Evolutionary conservation across 1,140 invertebrate species (phyloP), one percentile per base, ranked within the genome.

Genomic region (Metaphire vulgaris): DNA sequence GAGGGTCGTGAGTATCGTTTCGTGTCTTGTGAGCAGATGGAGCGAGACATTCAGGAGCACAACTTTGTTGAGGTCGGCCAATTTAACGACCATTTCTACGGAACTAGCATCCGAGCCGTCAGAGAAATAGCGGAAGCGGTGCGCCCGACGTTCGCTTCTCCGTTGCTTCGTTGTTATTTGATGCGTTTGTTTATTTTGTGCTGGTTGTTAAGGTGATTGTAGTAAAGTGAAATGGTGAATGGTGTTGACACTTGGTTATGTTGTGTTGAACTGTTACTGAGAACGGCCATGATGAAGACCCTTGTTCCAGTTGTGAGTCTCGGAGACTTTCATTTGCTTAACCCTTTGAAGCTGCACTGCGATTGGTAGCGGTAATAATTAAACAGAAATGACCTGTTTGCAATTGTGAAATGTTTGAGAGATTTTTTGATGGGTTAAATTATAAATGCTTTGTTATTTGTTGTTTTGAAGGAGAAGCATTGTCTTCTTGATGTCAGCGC

Each of bases 31-130:
- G 96, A 98, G 84, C 93, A 99, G 88, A 99, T 99, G 97, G 96
- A 99, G 87, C 89, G 90, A 80, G 97, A 99, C 85, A 99, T 99
- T 82, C 94, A 98, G 86, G 97, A 97, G 88, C 96, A 99, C 87
- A 86, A 98, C 81, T 99, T 99, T 87, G 99, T 99, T 80, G 98
- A 99, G 88, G 97, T 98, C 74, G 98, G 98, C 71, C 96, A 99
- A 87, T 99, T 98, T 88, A 99, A 99, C 88, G 96, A 98, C 81
- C 99, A 99, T 87, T 89, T 99, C 77, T 99, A 99, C 85, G 98
- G 97, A 30, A 99, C 97, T 34, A 97, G 95, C 77, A 95, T 99
- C 29, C 93, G 95, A 56, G 96, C 95, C 74, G 96, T 99, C 2
- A 89, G 92, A 84, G 95, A 98, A 87, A 96, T 99, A 34, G 95